Conservation (phyloP, 2,113 vertebrate genomes). For the Candoia aspera region DNA sequence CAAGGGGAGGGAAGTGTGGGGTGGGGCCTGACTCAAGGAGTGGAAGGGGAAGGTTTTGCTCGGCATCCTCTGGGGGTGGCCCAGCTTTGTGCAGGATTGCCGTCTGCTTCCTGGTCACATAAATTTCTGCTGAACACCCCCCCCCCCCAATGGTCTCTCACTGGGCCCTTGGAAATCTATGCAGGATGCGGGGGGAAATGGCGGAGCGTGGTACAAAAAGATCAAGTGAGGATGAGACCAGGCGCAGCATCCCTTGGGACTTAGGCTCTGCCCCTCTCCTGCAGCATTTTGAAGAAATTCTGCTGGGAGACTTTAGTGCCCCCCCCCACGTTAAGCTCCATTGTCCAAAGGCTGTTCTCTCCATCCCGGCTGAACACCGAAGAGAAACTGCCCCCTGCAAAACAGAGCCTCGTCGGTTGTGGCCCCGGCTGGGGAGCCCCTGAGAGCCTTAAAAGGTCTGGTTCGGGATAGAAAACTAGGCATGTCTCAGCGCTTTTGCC, state of each 20-base stretch:
- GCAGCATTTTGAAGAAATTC: too few species aligned
- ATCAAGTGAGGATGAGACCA: too few species aligned
- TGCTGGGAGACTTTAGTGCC: background rate
- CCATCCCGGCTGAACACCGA: too few species aligned
- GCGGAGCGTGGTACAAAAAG: background rate
- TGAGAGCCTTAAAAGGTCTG: background rate
- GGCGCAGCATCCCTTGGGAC: too few species aligned
- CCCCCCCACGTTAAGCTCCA: background rate
- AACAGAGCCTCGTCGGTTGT: background rate
- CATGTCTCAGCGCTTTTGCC: background rate
- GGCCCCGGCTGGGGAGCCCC: background rate
- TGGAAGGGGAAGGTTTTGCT: too few species aligned
- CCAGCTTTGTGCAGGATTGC: too few species aligned
- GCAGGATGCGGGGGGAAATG: background rate
- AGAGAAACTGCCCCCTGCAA: background rate
- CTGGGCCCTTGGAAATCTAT: background rate
- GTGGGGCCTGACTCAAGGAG: too few species aligned
- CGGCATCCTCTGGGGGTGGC: too few species aligned
- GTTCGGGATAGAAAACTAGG: background rate
- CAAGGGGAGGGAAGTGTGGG: background rate
- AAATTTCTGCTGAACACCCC: background rate
- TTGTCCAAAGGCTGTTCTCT: background rate
- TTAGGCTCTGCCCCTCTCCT: background rate
- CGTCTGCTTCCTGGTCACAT: background rate
- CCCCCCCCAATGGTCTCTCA: background rate